Evolutionary conservation across 2,888 invertebrate species (phyloP), one percentile per base, ranked within the genome.

Genomic region (Caenorhabditis sp.): DNA sequence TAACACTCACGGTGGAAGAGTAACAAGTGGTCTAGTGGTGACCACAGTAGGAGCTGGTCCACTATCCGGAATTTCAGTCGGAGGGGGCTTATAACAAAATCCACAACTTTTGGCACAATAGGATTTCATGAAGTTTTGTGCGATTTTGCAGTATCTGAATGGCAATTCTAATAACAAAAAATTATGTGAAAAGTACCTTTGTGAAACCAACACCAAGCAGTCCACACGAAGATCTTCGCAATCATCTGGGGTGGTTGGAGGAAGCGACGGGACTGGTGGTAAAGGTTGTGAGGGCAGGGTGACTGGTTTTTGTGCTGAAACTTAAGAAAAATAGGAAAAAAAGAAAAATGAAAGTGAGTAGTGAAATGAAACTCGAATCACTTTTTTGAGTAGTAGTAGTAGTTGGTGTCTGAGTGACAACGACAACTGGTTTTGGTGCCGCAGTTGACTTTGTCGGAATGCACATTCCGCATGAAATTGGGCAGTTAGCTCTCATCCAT

Each of bases 171-270:
- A n/a, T n/a, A 30, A 26, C 2, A 17, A 35, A 17, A 53, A 35
- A n/a, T 20, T 53, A 17, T 9, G 7, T n/a, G 37, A 5, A 55
- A 22, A 39, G 2, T 61, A 82, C 79, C 82, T 80, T 27, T 80
- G 78, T 41, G 77, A 75, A 7, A 82, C 80, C 48, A 82, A 63
- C 45, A 72, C 58, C 39, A 73, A 63, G 81, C 85, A 88, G 55
- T 88, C 88, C 2, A 88, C 88, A 3, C 88, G 83, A 43, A 88
- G 81, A 73, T 88, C 88, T 63, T 86, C 87, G 52, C 88, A 88
- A 15, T 85, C 81, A 15, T 62, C 70, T 22, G 73, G 46, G 8
- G 66, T 58, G 26, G 76, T 71, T 58, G 78, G 73, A 52, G 76
- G 81, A 13, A 66, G 62, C 26, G 78, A 66, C 22, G 75, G 75